Evolutionary conservation across 2,113 vertebrate species (phyloP).

Genomic region (Centropus unirufus): DNA sequence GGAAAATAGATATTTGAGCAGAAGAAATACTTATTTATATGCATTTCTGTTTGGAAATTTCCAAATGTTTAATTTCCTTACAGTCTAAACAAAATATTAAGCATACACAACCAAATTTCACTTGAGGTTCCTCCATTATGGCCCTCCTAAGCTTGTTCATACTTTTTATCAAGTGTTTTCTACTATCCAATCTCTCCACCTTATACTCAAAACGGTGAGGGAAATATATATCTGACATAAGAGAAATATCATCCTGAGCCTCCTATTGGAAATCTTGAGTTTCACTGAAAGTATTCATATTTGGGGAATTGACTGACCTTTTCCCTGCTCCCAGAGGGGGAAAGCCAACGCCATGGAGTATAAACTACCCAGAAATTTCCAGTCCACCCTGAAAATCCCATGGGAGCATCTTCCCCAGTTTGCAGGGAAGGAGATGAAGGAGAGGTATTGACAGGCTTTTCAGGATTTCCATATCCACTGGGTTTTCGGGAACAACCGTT

Average conservation of each 20-base stretch:
- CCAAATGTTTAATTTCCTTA: background rate
- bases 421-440: background rate
- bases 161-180: background rate
- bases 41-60: background rate
- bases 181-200: background rate
- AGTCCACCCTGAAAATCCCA: background rate
- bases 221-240: background rate
- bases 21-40: background rate
- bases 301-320: background rate
- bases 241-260: background rate
- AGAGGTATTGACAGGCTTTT: background rate
- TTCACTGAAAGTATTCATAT: background rate
- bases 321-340: accelerated
- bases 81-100: background rate
- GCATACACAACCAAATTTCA: background rate
- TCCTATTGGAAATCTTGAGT: background rate
- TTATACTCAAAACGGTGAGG: background rate
- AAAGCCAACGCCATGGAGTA: background rate
- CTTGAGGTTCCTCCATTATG: background rate
- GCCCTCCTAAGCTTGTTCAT: background rate
- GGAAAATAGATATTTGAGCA: background rate
- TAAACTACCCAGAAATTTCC: background rate
- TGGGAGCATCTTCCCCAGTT: background rate
- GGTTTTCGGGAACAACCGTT: background rate
- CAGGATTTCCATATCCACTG: background rate